Evolutionary conservation across 2,888 invertebrate genomes (phyloP).

Genomic region (Melanargia galathea): DNA sequence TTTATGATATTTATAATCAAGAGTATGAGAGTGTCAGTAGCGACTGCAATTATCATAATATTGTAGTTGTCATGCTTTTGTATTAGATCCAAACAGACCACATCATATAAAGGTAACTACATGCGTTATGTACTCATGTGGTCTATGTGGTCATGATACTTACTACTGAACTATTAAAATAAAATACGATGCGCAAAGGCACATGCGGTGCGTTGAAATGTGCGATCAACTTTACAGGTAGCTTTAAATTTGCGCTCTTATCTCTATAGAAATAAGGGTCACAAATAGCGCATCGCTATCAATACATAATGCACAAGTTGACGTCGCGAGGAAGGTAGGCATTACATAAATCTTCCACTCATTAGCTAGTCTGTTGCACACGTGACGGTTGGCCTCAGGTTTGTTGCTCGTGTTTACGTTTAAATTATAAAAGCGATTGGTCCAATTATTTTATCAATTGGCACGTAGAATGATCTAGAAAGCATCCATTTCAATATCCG

Average conservation of each 20-base stretch:
- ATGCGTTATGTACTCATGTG: no score
- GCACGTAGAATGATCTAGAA: not conserved
- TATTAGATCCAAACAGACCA: no score
- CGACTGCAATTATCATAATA: no score
- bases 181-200: not conserved
- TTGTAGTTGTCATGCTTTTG: no score
- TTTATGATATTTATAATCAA: no score
- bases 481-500: not conserved
- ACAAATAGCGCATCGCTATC: conserved; percentile 3
- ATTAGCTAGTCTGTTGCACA: conserved; percentile 32
- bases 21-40: no score
- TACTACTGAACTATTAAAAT: not conserved
- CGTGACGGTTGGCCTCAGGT: conserved; percentile 29
- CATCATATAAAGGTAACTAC: no score
- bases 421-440: conserved; percentile 7
- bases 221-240: not conserved
- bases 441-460: not conserved
- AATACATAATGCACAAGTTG: conserved; percentile 22
- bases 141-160: no score
- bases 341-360: conserved; percentile 40
- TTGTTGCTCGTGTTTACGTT: conserved; percentile 1
- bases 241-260: conserved; percentile 1
- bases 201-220: not conserved
- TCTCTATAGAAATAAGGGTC: conserved; percentile 6
- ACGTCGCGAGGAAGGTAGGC: conserved; percentile 14